Conservation (phyloP, 2,888 invertebrate genomes). For the Uropetala carovei region DNA sequence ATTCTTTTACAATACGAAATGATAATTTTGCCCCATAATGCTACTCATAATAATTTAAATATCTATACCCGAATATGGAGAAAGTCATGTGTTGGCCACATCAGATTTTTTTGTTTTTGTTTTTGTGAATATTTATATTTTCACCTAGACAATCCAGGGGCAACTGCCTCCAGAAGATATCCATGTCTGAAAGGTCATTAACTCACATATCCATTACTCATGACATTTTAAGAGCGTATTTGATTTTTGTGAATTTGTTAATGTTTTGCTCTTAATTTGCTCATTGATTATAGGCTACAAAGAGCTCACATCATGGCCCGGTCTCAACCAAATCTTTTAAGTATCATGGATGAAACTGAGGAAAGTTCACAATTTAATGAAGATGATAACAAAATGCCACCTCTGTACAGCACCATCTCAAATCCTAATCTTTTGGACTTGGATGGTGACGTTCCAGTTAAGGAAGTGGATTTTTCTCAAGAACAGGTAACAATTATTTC, state of each 20-base stretch:
- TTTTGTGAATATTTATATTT: not conserved
- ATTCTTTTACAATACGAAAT: too few relatives aligned
- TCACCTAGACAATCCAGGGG: not conserved
- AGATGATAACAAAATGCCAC: conserved; percentile 73
- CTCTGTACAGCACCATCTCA: conserved; percentile 71
- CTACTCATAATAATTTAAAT: too few relatives aligned
- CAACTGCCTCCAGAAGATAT: too few relatives aligned
- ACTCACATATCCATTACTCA: too few relatives aligned
- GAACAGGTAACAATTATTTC: conserved; percentile 66
- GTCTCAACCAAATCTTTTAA: conserved; percentile 81
- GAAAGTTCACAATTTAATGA: conserved; percentile 75
- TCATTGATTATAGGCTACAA: conserved; percentile 74
- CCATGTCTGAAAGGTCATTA: too few relatives aligned
- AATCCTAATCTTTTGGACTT: conserved; percentile 72
- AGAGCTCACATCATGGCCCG: conserved; percentile 79
- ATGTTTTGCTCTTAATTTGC: too few relatives aligned
- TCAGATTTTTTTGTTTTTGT: too few relatives aligned
- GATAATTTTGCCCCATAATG: too few relatives aligned
- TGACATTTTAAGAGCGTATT: too few relatives aligned
- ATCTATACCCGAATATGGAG: too few relatives aligned
- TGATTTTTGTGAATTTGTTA: too few relatives aligned
- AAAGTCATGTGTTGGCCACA: too few relatives aligned
- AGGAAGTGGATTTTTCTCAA: conserved; percentile 61
- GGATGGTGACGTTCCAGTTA: conserved; percentile 65
- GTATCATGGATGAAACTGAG: conserved; percentile 77